Percentiles rank a stretch among this genome's conserved stretches.
Evolutionary conservation across 2,113 vertebrate genomes (phyloP).

Genomic region (Nerophis ophidion): DNA sequence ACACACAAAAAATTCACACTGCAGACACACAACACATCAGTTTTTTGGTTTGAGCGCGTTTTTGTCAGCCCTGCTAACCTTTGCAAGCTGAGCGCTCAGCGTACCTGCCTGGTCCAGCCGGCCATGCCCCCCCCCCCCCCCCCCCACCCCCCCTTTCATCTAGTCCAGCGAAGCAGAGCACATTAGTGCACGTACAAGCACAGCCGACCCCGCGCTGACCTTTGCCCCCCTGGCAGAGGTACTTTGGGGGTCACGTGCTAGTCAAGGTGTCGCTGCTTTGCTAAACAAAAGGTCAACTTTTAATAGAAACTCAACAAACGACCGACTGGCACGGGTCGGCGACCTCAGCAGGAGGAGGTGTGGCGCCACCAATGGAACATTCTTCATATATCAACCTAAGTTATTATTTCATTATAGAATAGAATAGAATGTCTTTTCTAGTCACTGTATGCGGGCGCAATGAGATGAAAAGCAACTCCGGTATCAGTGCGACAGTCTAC

Average conservation of each 20-base stretch:
- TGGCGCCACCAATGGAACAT: not conserved
- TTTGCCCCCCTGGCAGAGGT: conserved; percentile 29
- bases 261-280: not conserved
- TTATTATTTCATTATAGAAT: no score
- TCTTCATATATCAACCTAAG: no score
- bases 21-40: no score
- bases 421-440: no score
- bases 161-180: conserved; percentile 79
- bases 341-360: not conserved
- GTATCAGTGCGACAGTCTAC: no score
- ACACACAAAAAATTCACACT: no score
- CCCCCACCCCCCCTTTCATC: conserved; percentile 77
- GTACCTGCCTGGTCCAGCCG: conserved; percentile 70
- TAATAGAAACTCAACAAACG: conserved; percentile 7
- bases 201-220: conserved; percentile 35
- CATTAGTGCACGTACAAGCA: conserved; percentile 77
- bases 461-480: no score
- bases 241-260: conserved; percentile 14
- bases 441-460: no score
- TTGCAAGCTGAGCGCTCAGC: conserved; percentile 77
- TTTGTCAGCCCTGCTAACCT: conserved; percentile 65
- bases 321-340: conserved; percentile 3
- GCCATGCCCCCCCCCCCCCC: not conserved
- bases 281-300: conserved; percentile 6
- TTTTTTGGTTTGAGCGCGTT: not conserved